Evolutionary conservation across 2,113 vertebrate species (phyloP).

Genomic region (Aegotheles bennettii): DNA sequence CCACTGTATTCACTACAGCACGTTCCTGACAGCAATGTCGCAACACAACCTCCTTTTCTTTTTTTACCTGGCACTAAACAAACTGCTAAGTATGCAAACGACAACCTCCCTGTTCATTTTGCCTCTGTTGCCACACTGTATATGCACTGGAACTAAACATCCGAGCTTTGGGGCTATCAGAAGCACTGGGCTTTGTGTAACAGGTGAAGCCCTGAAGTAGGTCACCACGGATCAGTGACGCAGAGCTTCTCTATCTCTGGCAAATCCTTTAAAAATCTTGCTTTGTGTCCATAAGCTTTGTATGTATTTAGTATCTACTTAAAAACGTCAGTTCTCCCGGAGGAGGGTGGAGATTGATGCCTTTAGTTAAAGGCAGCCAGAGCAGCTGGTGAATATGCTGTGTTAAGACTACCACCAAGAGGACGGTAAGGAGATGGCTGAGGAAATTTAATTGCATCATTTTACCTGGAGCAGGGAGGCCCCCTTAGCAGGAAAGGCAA

Average conservation of each 20-base stretch:
- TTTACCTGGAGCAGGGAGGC: background rate
- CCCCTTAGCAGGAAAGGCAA: background rate
- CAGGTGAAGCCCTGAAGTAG: conserved; percentile 39
- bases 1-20: background rate
- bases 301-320: conserved; percentile 61
- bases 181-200: background rate
- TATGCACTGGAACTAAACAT: background rate
- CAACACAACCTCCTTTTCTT: background rate
- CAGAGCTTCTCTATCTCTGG: background rate
- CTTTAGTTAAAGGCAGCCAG: background rate
- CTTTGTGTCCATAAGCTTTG: conserved; percentile 50
- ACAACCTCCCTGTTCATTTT: background rate
- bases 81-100: background rate
- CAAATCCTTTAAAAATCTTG: conserved; percentile 22
- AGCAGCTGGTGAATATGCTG: background rate
- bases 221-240: background rate
- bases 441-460: background rate
- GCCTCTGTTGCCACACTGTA: background rate
- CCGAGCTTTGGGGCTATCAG: background rate
- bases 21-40: background rate
- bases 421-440: conserved; percentile 17
- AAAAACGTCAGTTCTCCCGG: background rate
- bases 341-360: background rate
- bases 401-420: conserved; percentile 67
- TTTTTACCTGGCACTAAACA: background rate